Evolutionary conservation across 2,797 vertebrate species (phyloP).

Genomic region (Hyperoplus immaculatus): DNA sequence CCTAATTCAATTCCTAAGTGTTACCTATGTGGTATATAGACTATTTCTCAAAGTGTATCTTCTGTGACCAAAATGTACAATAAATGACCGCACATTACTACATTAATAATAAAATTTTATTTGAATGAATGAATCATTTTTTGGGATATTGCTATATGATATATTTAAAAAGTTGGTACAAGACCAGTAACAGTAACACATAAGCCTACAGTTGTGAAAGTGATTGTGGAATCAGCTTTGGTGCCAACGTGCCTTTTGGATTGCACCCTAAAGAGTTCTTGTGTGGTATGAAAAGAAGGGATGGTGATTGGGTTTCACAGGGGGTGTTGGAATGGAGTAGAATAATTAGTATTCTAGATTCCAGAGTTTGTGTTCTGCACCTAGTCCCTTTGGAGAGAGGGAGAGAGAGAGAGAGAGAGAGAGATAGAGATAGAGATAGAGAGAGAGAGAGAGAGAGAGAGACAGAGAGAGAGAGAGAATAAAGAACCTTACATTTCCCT

Average conservation of each 20-base stretch:
- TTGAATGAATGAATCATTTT: not conserved
- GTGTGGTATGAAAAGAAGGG: conserved; percentile 32
- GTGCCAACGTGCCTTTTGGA: not conserved
- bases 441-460: no score
- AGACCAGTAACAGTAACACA: no score
- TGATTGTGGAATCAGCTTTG: not conserved
- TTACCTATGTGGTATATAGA: not conserved
- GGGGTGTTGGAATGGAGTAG: conserved; percentile 52
- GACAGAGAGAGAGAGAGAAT: no score
- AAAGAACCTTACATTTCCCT: conserved; percentile 30
- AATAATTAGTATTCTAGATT: conserved; percentile 59
- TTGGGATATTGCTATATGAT: not conserved
- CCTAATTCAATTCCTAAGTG: not conserved
- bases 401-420: not conserved
- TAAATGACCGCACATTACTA: not conserved
- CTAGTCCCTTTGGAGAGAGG: conserved; percentile 35
- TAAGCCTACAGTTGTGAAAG: no score
- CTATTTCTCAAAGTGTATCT: not conserved
- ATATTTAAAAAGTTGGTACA: not conserved
- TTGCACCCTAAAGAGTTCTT: conserved; percentile 16
- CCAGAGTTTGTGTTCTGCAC: conserved; percentile 48
- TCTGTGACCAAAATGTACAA: conserved; percentile 1
- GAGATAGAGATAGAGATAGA: no score
- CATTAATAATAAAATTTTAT: not conserved
- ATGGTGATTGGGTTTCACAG: conserved; percentile 50